These are phyloP conservation scores for Kryptolebias marmoratus DNA, from an alignment of 2,113 vertebrate species.

Conservation along the genomic window DNA sequence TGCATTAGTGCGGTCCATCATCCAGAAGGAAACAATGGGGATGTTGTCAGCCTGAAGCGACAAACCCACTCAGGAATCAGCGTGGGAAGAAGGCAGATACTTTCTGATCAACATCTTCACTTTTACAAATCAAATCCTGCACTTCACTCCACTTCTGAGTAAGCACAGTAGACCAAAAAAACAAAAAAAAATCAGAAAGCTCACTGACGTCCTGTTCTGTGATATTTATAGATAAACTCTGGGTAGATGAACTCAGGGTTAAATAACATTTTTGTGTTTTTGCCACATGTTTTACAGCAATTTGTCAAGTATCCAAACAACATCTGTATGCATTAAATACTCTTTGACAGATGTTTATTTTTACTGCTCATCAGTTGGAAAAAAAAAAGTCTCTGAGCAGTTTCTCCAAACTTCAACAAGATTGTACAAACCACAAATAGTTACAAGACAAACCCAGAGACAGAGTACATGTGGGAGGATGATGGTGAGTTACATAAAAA, in stretches of 20 bases:
- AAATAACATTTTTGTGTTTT: slow-evolving; percentile 14
- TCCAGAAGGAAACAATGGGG: slow-evolving; percentile 74
- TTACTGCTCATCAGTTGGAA: slow-evolving; percentile 21
- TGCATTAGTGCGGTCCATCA: slow-evolving; percentile 28
- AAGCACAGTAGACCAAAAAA: background rate
- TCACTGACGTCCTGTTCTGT: slow-evolving; percentile 5
- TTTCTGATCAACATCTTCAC: slow-evolving; percentile 29
- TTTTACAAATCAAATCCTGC: slow-evolving; percentile 6
- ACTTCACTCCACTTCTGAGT: background rate
- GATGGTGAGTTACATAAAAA: background rate
- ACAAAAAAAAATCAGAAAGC: background rate
- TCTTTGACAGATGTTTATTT: slow-evolving; percentile 39
- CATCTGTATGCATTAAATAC: slow-evolving; percentile 21
- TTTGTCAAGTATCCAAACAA: slow-evolving; percentile 48
- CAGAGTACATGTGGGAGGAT: background rate
- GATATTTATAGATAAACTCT: slow-evolving; percentile 28
- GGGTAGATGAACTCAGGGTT: slow-evolving; percentile 23
- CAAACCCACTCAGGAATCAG: slow-evolving; percentile 76
- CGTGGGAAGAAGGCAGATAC: slow-evolving; percentile 67
- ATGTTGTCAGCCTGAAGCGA: slow-evolving; percentile 65
- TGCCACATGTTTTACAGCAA: slow-evolving; percentile 4
- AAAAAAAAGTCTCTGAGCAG: slow-evolving; percentile 11
- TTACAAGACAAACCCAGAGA: background rate
- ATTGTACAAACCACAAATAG: background rate
- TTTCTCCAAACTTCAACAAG: background rate